phyloP scores from a whole-genome alignment of 2,797 vertebrate species.

The Meda fulgida region DNA sequence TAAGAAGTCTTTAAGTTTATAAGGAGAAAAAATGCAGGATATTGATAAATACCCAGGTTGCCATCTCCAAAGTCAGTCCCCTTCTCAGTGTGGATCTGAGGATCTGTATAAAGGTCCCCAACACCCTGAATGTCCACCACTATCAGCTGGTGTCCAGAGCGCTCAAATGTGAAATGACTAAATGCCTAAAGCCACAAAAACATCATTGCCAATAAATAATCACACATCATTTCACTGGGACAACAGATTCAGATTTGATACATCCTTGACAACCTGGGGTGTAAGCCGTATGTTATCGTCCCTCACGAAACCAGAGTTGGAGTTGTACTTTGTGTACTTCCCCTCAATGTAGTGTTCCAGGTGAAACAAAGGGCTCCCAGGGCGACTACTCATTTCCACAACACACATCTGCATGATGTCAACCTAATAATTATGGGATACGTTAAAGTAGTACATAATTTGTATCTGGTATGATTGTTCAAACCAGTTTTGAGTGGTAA shows the following conservation, averaged over 20 bases:
- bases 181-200: constrained; percentile 82
- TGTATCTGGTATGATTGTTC: background rate
- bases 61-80: constrained; percentile 97
- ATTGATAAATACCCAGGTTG: constrained; percentile 87
- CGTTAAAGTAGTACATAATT: background rate
- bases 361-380: constrained; percentile 89
- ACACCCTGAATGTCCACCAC: constrained; percentile 98
- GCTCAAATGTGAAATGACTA: constrained; percentile 96
- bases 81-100: constrained; percentile 94
- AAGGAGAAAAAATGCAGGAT: background rate
- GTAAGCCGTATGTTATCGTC: constrained; percentile 96
- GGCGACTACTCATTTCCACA: constrained; percentile 87
- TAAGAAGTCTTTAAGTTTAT: background rate
- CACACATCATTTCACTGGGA: background rate
- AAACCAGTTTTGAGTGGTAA: background rate
- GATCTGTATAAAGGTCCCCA: constrained; percentile 97
- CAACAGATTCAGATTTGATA: background rate
- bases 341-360: constrained; percentile 99
- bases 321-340: constrained; percentile 99
- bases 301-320: constrained; percentile 96
- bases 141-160: constrained; percentile 95
- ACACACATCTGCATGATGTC: constrained; percentile 98
- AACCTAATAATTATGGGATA: constrained; percentile 77
- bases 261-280: constrained; percentile 80
- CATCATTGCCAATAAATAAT: background rate